Evolutionary conservation across 1,140 invertebrate species (phyloP).

Genomic region (Belonocnema kinseyi): DNA sequence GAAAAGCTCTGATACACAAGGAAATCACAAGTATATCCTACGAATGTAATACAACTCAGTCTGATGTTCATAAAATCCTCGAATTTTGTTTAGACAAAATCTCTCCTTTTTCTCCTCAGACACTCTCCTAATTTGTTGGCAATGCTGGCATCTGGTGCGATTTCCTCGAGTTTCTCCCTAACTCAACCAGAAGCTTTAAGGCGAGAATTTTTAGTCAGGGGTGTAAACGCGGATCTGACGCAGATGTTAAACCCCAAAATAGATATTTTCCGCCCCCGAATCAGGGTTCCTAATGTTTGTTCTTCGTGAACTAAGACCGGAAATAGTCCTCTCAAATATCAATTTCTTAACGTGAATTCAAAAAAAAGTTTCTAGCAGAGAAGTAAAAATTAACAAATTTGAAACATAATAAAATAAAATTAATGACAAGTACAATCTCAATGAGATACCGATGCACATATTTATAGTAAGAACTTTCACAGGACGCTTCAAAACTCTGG

Average conservation of each 20-base stretch:
- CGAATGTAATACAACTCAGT: background rate
- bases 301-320: background rate
- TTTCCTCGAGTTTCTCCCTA: constrained; percentile 43
- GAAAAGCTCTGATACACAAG: background rate
- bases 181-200: constrained; percentile 45
- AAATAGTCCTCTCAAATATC: background rate
- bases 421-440: too few species aligned
- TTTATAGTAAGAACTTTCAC: too few species aligned
- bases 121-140: constrained; percentile 44
- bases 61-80: too few species aligned
- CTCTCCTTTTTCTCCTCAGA: background rate
- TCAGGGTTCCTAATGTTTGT: constrained; percentile 8
- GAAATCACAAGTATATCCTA: constrained; percentile 15
- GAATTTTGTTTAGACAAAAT: background rate
- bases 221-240: constrained; percentile 44
- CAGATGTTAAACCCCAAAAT: constrained; percentile 42
- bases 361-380: too few species aligned
- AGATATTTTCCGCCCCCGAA: constrained; percentile 15
- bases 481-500: too few species aligned
- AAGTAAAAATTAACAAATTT: too few species aligned
- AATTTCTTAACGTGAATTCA: too few species aligned
- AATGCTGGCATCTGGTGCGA: constrained; percentile 48
- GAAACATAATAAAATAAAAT: too few species aligned
- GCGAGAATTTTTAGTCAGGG: constrained; percentile 44
- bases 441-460: too few species aligned